Evolutionary conservation across 2,113 vertebrate species (phyloP), one percentile per base, ranked within the genome.

Genomic region (Carlito syrichta): DNA sequence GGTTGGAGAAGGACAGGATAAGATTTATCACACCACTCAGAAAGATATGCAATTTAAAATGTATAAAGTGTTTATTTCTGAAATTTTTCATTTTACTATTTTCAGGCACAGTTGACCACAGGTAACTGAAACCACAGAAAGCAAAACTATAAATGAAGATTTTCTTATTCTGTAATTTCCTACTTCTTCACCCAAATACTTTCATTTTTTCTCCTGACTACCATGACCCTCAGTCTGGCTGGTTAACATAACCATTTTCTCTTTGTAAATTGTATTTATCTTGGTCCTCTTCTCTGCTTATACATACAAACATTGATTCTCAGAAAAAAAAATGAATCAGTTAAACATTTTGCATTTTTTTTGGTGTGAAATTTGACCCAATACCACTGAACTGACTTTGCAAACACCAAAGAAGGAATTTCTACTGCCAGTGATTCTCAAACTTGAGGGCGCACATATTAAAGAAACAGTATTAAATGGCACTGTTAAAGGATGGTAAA

Each of bases 161-260:
- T 35, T 52, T 7, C n/a, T n/a, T n/a, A n/a, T 25, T 43, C 56
- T 71, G 38, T 40, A 11, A 71, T 54, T 84, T 73, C 27, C 11
- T 43, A 27, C 6, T 35, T 69, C 35, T 4, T 83, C 10, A 2
- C 13, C 11, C 54, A 2, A 6, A 5, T 2, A 0, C 8, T 87
- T 84, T 89, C 30, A 35, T 25, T 23, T 76, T 78, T 85, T 58
- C 19, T 62, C 45, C 16, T 77, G 69, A 32, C 17, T 84, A 9
- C 40, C 5, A 3, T 32, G 30, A 69, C 19, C 23, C 0, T 40
- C 32, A 45, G 30, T 76, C 63, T 66, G 56, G 22, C 60, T 73
- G 73, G 5, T n/a, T 58, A 62, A 13, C 25, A 27, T 27, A 48
- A 48, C 3, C 14, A 58, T 22, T 69, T 91, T n/a, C 19, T 78